A percentile compares a stretch with the other conserved stretches of the same genome.
phyloP scores from a whole-genome alignment of 2,797 vertebrate genomes.

The Paramormyrops hopkinsi region DNA sequence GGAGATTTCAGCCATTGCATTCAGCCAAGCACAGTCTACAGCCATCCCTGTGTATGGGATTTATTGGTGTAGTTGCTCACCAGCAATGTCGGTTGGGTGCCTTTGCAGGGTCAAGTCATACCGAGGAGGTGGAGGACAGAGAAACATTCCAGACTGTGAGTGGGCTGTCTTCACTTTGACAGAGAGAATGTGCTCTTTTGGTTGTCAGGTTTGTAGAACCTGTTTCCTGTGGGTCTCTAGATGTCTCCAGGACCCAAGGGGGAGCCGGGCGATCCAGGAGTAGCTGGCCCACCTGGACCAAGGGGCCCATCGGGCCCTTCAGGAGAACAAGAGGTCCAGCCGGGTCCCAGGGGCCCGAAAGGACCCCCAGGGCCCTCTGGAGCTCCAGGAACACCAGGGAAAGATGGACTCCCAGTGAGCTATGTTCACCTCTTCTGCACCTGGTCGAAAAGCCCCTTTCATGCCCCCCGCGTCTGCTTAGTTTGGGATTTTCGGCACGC shows the following conservation, averaged over 20 bases:
- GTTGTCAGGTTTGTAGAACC: not conserved
- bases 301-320: constrained; percentile 37
- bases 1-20: not conserved
- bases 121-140: constrained; percentile 15
- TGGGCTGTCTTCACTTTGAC: not conserved
- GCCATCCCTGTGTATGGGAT: not conserved
- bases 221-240: constrained; percentile 32
- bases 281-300: constrained; percentile 47
- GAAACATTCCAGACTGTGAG: constrained; percentile 45
- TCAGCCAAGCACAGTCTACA: not conserved
- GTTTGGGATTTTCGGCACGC: not conserved
- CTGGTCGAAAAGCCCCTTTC: not conserved
- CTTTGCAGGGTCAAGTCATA: constrained; percentile 8
- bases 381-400: constrained; percentile 51
- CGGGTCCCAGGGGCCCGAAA: constrained; percentile 52
- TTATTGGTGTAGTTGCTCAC: not conserved
- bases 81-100: not conserved
- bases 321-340: constrained; percentile 40
- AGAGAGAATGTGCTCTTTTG: not conserved
- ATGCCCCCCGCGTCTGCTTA: not conserved
- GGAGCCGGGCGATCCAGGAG: constrained; percentile 56
- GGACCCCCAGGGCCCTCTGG: constrained; percentile 46
- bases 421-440: not conserved
- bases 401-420: constrained; percentile 59
- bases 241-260: constrained; percentile 48